Evolutionary conservation across 2,113 vertebrate species (phyloP).

Genomic region (Podilymbus podiceps): DNA sequence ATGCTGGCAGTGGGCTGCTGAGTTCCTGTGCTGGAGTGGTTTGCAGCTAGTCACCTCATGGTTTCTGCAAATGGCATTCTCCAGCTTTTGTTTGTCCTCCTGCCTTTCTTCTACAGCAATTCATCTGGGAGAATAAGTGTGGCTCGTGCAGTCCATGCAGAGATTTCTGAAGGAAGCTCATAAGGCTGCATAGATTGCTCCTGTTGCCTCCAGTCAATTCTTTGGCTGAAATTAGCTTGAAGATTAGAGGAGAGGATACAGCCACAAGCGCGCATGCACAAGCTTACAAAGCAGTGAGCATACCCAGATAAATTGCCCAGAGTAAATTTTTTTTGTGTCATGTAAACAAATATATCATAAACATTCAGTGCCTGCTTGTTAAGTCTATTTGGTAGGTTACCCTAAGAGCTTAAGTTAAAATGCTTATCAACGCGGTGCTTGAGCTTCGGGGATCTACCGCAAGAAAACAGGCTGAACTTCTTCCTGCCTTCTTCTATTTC

Average conservation of each 20-base stretch:
- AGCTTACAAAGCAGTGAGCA: not conserved
- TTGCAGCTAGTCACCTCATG: not conserved
- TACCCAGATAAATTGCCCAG: not conserved
- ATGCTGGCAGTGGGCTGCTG: not conserved
- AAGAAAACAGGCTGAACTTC: slow-evolving; percentile 1
- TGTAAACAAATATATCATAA: not conserved
- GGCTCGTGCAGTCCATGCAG: not conserved
- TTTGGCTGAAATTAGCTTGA: slow-evolving; percentile 16
- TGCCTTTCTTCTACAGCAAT: not conserved
- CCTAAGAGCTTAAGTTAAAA: not conserved
- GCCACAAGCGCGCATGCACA: not conserved
- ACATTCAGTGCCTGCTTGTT: not conserved
- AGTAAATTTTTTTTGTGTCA: slow-evolving; percentile 9
- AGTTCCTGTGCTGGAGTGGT: not conserved
- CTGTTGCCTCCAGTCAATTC: slow-evolving; percentile 36
- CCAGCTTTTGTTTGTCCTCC: not conserved
- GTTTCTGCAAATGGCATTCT: not conserved
- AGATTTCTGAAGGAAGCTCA: not conserved
- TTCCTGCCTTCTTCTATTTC: not conserved
- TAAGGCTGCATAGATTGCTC: not conserved
- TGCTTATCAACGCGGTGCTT: not conserved
- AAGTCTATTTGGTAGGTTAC: slow-evolving; percentile 2
- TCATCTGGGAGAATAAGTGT: not conserved
- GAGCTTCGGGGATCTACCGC: not conserved
- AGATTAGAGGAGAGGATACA: slow-evolving; percentile 18